phyloP scores from a whole-genome alignment of 2,888 invertebrate genomes.

The Philaethria dido region DNA sequence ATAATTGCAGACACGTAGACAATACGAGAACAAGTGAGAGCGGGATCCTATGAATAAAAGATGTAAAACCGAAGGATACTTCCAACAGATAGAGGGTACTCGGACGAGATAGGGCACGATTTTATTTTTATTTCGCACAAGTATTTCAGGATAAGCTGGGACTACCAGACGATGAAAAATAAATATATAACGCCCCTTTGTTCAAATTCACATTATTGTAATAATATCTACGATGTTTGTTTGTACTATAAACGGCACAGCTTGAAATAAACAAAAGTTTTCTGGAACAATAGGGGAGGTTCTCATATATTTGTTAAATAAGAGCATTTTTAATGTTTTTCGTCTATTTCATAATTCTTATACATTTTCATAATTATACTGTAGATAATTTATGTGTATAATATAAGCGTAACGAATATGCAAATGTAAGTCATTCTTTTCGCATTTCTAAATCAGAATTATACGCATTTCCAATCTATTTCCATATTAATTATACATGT shows the following conservation, averaged over 20 bases:
- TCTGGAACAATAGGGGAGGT: too few relatives aligned
- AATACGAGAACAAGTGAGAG: constrained; percentile 76
- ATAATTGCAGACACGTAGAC: constrained; percentile 79
- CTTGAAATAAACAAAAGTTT: too few relatives aligned
- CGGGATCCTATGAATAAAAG: constrained; percentile 72
- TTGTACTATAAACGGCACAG: not conserved
- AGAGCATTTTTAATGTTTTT: too few relatives aligned
- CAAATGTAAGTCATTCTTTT: constrained; percentile 14
- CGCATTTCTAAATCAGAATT: constrained; percentile 21
- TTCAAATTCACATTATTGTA: constrained; percentile 49
- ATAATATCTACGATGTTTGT: constrained; percentile 41
- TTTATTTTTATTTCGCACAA: constrained; percentile 64
- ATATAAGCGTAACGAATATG: not conserved
- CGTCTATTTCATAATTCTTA: too few relatives aligned
- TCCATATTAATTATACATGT: constrained; percentile 52
- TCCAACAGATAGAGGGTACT: constrained; percentile 56
- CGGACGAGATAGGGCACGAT: constrained; percentile 57
- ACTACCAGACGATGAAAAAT: constrained; percentile 50
- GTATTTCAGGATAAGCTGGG: constrained; percentile 61
- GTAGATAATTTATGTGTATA: not conserved
- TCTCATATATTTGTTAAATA: too few relatives aligned
- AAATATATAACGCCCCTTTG: constrained; percentile 52
- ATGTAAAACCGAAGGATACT: constrained; percentile 65
- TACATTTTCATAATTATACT: not conserved
- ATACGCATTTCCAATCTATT: constrained; percentile 28